These are phyloP conservation scores for Tinamus major DNA, from an alignment of 2,797 vertebrate species.

Conservation along the genomic window DNA sequence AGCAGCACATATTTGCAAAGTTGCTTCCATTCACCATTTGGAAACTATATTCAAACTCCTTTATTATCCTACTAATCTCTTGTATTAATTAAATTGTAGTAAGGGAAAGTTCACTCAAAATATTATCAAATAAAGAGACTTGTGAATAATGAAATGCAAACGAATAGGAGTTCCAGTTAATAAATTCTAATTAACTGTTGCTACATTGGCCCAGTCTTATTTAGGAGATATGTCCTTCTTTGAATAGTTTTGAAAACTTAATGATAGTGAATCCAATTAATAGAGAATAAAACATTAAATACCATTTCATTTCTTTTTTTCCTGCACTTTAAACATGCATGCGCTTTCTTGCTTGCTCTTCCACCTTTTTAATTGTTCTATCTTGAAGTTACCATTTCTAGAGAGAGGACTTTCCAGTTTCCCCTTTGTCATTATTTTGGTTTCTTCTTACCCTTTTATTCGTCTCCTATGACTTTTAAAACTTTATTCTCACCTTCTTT, in stretches of 20 bases:
- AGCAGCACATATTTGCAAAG: background rate
- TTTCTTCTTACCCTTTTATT: background rate
- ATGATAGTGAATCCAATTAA: background rate
- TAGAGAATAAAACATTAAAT: background rate
- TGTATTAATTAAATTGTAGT: background rate
- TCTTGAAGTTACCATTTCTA: background rate
- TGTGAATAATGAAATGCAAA: slow-evolving; percentile 2
- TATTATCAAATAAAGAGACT: background rate
- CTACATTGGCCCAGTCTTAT: background rate
- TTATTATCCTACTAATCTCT: background rate
- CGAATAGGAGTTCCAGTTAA: background rate
- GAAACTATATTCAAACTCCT: background rate
- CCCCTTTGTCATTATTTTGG: background rate
- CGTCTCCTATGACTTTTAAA: background rate
- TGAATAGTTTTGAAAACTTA: background rate
- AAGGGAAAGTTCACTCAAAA: background rate
- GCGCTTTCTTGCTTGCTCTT: background rate
- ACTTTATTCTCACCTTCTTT: background rate
- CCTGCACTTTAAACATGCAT: background rate
- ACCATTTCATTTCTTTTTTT: background rate
- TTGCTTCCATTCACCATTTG: background rate
- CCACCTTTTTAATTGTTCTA: background rate
- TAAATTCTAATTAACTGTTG: background rate
- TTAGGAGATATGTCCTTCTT: background rate
- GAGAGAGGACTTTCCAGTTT: background rate